These are phyloP conservation scores for Lochmaea capreae DNA, from an alignment of 2,888 invertebrate species.

Conservation along the genomic window DNA sequence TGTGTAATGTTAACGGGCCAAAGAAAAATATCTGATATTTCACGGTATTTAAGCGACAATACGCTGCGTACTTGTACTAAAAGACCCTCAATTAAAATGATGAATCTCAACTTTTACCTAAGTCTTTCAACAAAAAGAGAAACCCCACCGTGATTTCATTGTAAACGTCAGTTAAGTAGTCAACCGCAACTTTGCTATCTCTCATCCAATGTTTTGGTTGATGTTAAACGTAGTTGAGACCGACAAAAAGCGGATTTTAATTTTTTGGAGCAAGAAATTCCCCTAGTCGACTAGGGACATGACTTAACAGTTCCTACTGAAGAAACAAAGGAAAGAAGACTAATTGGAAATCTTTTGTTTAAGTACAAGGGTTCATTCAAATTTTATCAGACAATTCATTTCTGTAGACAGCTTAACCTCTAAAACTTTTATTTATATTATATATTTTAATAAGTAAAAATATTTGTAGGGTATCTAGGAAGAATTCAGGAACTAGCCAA, in stretches of 20 bases:
- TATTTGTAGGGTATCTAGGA: no score
- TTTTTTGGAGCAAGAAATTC: neutral
- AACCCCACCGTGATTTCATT: conserved; percentile 41
- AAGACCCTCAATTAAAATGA: conserved; percentile 53
- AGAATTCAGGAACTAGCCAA: no score
- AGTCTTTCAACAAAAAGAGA: conserved; percentile 44
- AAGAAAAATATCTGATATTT: conserved; percentile 45
- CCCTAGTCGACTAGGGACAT: neutral
- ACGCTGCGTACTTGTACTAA: conserved; percentile 41
- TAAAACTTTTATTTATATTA: no score
- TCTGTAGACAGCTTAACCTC: no score
- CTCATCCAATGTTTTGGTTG: conserved; percentile 47
- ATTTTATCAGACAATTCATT: neutral
- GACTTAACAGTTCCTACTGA: neutral
- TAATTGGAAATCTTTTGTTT: neutral
- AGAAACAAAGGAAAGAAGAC: neutral
- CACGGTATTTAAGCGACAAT: conserved; percentile 47
- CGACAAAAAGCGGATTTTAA: neutral
- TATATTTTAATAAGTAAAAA: no score
- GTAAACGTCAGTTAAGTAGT: conserved; percentile 46
- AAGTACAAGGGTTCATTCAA: neutral
- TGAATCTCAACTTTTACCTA: conserved; percentile 50
- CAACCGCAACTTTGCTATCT: conserved; percentile 45
- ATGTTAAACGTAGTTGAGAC: conserved; percentile 31
- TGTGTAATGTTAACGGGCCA: conserved; percentile 39